These are phyloP conservation scores for Dermolepida albohirtum DNA, from an alignment of 2,888 invertebrate species.

Conservation along the genomic window DNA sequence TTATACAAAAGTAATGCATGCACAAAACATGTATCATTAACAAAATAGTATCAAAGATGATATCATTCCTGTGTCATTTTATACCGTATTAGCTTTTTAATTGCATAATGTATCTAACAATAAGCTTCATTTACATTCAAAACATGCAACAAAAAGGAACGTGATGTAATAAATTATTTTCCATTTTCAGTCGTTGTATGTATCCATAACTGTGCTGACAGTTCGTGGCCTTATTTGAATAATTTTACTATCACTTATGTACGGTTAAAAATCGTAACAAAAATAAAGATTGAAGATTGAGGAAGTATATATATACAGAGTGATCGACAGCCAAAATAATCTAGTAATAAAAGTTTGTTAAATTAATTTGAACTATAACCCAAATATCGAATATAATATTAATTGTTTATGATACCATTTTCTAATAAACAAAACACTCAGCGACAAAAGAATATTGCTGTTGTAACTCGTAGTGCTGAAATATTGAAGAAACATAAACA, in stretches of 20 bases:
- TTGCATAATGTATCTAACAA: conserved; percentile 21
- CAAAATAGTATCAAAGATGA: conserved; percentile 24
- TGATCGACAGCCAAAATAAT: too few relatives aligned
- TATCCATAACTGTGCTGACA: conserved; percentile 11
- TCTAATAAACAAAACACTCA: too few relatives aligned
- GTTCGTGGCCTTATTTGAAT: conserved; percentile 2
- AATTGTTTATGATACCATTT: too few relatives aligned
- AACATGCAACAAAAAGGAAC: conserved; percentile 7
- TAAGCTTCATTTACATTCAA: conserved; percentile 16
- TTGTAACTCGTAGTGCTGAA: too few relatives aligned
- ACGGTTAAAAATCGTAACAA: too few relatives aligned
- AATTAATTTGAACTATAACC: too few relatives aligned
- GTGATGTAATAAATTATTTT: conserved; percentile 29
- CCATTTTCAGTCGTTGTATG: conserved; percentile 15
- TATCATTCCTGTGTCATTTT: conserved; percentile 33
- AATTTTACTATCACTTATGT: conserved; percentile 2
- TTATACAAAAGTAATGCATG: conserved; percentile 14
- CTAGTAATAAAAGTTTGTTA: too few relatives aligned
- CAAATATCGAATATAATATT: too few relatives aligned
- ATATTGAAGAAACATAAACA: too few relatives aligned
- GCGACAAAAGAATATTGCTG: too few relatives aligned
- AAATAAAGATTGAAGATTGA: too few relatives aligned
- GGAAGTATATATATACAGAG: too few relatives aligned
- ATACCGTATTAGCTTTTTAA: conserved; percentile 32
- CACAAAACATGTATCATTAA: conserved; percentile 13